Conservation (phyloP, 1,140 invertebrate genomes). For the Gryllus bimaculatus region DNA sequence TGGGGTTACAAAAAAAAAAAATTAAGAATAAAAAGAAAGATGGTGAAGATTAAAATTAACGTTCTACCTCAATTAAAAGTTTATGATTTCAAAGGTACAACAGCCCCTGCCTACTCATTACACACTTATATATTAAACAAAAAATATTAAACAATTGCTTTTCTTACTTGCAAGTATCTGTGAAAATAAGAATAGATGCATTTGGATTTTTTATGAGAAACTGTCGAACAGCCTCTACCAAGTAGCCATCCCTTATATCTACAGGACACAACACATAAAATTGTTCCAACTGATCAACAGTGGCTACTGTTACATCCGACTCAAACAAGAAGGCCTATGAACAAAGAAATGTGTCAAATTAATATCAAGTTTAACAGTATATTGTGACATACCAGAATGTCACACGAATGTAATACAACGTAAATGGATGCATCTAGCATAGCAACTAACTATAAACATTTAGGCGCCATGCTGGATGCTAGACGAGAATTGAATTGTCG, state of each 20-base stretch:
- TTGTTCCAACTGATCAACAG: conserved; percentile 82
- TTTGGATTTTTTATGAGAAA: conserved; percentile 60
- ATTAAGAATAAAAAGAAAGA: too few relatives aligned
- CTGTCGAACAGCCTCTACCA: conserved; percentile 77
- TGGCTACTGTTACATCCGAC: conserved; percentile 56
- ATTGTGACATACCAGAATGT: too few relatives aligned
- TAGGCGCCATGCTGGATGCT: too few relatives aligned
- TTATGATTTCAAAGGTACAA: too few relatives aligned
- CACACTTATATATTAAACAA: conserved; percentile 14
- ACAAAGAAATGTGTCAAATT: neutral
- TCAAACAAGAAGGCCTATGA: conserved; percentile 51
- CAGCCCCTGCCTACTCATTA: too few relatives aligned
- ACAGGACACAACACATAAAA: conserved; percentile 80
- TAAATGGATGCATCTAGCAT: neutral
- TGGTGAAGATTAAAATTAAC: too few relatives aligned
- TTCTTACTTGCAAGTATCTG: conserved; percentile 84
- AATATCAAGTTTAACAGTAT: neutral
- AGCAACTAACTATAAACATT: too few relatives aligned
- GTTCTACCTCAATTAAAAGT: too few relatives aligned
- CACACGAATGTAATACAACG: neutral
- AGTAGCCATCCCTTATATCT: conserved; percentile 86
- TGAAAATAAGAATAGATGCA: conserved; percentile 86
- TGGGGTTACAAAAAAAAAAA: too few relatives aligned
- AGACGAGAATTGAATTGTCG: too few relatives aligned
- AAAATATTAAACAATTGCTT: conserved; percentile 11